A percentile compares a stretch with the other conserved stretches of the same genome.
phyloP scores from a whole-genome alignment of 92 coral and sea anemone species.

The Porites cylindrica region DNA sequence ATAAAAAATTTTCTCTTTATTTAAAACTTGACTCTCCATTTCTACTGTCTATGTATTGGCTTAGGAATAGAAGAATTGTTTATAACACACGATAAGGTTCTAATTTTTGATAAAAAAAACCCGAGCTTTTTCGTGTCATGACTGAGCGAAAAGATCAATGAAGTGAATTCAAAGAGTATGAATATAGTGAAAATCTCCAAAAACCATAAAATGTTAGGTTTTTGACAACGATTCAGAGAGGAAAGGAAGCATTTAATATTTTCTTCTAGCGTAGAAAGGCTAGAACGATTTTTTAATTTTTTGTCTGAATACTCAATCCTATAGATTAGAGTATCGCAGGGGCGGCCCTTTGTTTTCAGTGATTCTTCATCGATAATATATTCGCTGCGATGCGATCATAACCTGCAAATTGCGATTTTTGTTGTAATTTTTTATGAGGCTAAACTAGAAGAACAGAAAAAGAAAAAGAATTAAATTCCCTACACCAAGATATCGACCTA shows the following conservation, averaged over 20 bases:
- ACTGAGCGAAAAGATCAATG: background rate
- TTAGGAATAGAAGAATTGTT: background rate
- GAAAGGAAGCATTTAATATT: background rate
- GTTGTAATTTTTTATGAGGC: background rate
- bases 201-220: too few relatives aligned
- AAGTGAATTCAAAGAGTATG: background rate
- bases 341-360: background rate
- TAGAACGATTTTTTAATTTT: background rate
- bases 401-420: background rate
- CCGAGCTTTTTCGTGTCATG: background rate
- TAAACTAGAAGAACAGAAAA: background rate
- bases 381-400: background rate
- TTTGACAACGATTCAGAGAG: background rate
- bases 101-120: background rate
- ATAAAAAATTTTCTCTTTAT: background rate
- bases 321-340: background rate
- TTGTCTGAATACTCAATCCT: background rate
- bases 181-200: constrained; percentile 8
- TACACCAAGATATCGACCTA: too few relatives aligned
- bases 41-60: constrained; percentile 6
- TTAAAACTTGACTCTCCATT: background rate
- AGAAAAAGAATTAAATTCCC: too few relatives aligned
- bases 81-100: background rate
- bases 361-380: background rate
- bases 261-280: background rate